These are phyloP conservation scores for Fringilla coelebs DNA, from an alignment of 2,797 vertebrate genomes.

Conservation along the genomic window DNA sequence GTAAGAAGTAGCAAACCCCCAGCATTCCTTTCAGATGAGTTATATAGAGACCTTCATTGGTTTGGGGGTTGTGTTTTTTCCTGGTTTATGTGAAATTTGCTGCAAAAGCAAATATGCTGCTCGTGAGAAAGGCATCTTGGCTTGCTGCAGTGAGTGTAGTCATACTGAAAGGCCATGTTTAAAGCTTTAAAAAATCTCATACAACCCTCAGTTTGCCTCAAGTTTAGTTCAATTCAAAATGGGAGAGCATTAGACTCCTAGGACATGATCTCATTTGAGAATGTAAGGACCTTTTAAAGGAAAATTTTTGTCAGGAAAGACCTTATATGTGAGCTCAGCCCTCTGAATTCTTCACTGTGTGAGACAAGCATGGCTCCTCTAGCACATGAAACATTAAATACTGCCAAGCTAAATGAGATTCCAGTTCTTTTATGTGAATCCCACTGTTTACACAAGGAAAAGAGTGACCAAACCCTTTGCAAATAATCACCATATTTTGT, in stretches of 20 bases:
- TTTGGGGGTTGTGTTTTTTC: not conserved
- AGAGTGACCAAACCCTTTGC: not conserved
- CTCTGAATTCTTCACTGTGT: not conserved
- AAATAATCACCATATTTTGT: not conserved
- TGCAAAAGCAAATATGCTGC: slow-evolving; percentile 10
- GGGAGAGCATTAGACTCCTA: not conserved
- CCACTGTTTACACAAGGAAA: not conserved
- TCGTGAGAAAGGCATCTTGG: not conserved
- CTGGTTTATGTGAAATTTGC: not conserved
- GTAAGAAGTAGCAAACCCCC: not conserved
- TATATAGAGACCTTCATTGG: not conserved
- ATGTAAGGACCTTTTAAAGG: not conserved
- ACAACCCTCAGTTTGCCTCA: not conserved
- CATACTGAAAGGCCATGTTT: slow-evolving; percentile 3
- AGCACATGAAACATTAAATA: not conserved
- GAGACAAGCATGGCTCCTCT: not conserved
- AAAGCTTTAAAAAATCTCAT: not conserved
- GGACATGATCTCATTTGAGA: not conserved
- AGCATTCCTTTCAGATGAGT: not conserved
- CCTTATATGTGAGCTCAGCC: not conserved
- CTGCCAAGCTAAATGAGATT: not conserved
- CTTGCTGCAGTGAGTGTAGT: not conserved
- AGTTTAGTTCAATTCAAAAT: not conserved
- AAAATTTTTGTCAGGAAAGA: not conserved
- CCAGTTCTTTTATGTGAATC: not conserved